Percentiles rank a stretch among this genome's conserved stretches.
Conservation (phyloP, 1,140 invertebrate species). For the Pygmarrhopalites habei region DNA sequence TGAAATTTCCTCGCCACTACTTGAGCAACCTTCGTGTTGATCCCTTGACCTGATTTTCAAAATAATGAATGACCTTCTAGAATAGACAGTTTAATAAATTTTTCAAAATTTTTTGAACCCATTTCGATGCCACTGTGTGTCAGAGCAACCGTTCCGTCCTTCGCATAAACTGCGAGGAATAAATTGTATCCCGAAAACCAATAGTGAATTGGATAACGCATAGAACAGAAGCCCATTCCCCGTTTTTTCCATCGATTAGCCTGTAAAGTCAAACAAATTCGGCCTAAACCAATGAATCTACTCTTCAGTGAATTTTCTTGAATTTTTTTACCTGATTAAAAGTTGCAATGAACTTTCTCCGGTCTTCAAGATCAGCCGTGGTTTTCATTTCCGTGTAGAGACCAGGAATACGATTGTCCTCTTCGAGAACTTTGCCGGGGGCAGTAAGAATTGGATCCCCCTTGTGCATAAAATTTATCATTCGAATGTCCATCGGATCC, state of each 20-base stretch:
- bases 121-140: constrained; percentile 73
- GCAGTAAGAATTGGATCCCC: constrained; percentile 15
- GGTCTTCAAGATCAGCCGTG: constrained; percentile 15
- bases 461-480: constrained; percentile 20
- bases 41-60: constrained; percentile 80
- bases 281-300: too few species aligned
- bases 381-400: constrained; percentile 26
- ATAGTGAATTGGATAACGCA: constrained; percentile 57
- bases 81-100: not conserved
- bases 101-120: constrained; percentile 46
- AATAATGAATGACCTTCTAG: not conserved
- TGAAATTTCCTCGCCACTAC: constrained; percentile 64
- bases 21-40: constrained; percentile 60
- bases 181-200: constrained; percentile 43
- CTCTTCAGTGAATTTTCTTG: too few species aligned
- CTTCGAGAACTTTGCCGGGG: constrained; percentile 52
- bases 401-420: constrained; percentile 39
- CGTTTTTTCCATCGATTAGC: constrained; percentile 71
- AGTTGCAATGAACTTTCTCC: constrained; percentile 12
- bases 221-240: constrained; percentile 58
- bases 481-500: constrained; percentile 61
- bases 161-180: constrained; percentile 53
- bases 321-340: too few species aligned
- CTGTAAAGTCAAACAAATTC: constrained; percentile 29
- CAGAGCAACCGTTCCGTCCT: constrained; percentile 59